Percentiles rank a stretch among this genome's conserved stretches.
Evolutionary conservation across 2,113 vertebrate species (phyloP).

Genomic region (Montifringilla adamsi): DNA sequence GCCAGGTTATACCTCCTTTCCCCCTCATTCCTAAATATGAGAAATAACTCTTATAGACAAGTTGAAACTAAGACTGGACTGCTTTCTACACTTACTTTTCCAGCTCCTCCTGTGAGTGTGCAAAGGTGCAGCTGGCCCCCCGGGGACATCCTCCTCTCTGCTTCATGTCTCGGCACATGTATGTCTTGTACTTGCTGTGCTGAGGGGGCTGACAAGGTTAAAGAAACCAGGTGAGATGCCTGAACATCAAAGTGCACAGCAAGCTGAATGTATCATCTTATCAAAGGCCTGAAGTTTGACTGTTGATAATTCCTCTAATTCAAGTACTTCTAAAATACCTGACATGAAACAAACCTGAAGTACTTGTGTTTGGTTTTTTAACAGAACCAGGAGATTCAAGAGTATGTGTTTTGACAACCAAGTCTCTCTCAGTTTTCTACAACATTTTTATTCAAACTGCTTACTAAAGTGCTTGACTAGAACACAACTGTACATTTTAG

Average conservation of each 20-base stretch:
- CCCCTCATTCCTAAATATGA: background rate
- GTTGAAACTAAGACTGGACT: background rate
- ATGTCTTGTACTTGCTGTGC: conserved; percentile 99
- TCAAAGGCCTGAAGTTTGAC: background rate
- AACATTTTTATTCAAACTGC: background rate
- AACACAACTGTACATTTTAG: background rate
- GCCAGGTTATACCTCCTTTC: background rate
- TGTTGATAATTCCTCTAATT: background rate
- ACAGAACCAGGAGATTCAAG: background rate
- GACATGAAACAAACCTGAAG: background rate
- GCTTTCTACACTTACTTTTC: conserved; percentile 86
- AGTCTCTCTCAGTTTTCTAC: background rate
- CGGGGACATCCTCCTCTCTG: conserved; percentile 96
- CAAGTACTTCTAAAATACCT: background rate
- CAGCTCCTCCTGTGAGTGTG: conserved; percentile 97
- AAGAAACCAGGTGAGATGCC: background rate
- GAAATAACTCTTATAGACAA: background rate
- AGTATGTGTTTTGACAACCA: background rate
- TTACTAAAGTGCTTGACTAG: background rate
- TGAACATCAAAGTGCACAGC: background rate
- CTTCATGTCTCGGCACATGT: conserved; percentile 99
- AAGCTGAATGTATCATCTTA: background rate
- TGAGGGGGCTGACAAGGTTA: conserved; percentile 85
- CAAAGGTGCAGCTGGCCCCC: conserved; percentile 96
- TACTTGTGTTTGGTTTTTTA: background rate